Conservation (phyloP, 2,113 vertebrate species). For the Tapirus terrestris region DNA sequence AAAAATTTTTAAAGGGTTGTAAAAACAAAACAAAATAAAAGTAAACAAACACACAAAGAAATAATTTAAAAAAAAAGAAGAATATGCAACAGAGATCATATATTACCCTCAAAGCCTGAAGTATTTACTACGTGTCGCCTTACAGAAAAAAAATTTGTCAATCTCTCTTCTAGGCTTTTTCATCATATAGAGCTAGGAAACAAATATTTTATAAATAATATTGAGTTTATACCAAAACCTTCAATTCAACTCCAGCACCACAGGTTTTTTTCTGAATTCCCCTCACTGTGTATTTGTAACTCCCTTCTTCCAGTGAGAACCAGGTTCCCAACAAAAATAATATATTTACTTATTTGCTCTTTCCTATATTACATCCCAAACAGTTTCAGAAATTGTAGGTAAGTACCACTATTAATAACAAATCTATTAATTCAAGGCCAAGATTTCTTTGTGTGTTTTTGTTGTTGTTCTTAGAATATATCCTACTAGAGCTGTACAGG, state of each 20-base stretch:
- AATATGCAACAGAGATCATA: neutral
- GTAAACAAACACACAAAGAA: neutral
- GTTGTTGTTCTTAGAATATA: neutral
- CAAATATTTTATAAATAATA: slow-evolving; percentile 11
- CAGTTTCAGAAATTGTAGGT: neutral
- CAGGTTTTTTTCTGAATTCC: neutral
- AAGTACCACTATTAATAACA: neutral
- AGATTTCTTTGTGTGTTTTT: neutral
- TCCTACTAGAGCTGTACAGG: neutral
- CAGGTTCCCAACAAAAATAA: neutral
- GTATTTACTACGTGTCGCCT: neutral
- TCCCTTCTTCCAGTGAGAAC: neutral
- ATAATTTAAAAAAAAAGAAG: neutral
- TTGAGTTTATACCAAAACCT: neutral
- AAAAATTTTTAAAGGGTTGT: neutral
- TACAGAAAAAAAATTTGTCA: neutral
- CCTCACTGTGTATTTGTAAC: neutral
- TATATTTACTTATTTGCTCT: neutral
- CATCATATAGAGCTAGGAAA: neutral
- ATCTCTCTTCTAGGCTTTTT: neutral
- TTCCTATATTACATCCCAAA: neutral
- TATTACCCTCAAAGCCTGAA: neutral
- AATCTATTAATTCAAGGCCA: neutral
- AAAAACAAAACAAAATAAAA: neutral
- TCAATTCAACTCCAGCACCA: neutral